phyloP scores from a whole-genome alignment of 2,113 vertebrate genomes.

The Hippocampus abdominalis region DNA sequence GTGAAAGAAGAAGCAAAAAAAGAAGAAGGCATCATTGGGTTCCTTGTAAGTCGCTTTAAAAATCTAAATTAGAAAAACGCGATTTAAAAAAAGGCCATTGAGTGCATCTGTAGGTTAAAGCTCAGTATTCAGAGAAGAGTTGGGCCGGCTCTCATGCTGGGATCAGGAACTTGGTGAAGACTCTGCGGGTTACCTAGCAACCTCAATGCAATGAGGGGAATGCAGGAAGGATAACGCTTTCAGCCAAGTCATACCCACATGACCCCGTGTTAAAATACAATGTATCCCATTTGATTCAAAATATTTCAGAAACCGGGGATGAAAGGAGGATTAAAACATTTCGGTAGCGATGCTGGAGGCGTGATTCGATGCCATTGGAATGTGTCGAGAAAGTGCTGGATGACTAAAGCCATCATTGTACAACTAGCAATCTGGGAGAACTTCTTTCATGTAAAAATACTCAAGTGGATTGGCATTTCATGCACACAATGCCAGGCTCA shows the following conservation, averaged over 20 bases:
- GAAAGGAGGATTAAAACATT: background rate
- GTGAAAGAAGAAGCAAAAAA: no score
- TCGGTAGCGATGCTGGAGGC: background rate
- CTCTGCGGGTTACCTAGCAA: slow-evolving; percentile 1
- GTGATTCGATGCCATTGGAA: background rate
- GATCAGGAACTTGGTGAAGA: background rate
- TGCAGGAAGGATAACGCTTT: background rate
- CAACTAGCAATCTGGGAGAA: background rate
- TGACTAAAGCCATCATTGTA: background rate
- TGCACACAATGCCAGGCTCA: background rate
- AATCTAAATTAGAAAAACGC: no score
- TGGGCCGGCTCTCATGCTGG: background rate
- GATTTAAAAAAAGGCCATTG: no score
- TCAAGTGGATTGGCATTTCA: background rate
- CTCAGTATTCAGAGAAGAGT: background rate
- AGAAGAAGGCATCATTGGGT: no score
- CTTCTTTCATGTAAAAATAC: background rate
- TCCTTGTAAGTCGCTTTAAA: no score
- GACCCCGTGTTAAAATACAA: background rate
- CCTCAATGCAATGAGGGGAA: background rate
- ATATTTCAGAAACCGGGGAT: background rate
- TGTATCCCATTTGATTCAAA: background rate
- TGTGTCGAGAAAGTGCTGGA: background rate
- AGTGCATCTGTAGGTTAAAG: no score
- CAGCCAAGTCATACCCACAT: background rate